Base-by-base conservation (phyloP, 2,888 invertebrate species). In the Theretra japonica region DNA sequence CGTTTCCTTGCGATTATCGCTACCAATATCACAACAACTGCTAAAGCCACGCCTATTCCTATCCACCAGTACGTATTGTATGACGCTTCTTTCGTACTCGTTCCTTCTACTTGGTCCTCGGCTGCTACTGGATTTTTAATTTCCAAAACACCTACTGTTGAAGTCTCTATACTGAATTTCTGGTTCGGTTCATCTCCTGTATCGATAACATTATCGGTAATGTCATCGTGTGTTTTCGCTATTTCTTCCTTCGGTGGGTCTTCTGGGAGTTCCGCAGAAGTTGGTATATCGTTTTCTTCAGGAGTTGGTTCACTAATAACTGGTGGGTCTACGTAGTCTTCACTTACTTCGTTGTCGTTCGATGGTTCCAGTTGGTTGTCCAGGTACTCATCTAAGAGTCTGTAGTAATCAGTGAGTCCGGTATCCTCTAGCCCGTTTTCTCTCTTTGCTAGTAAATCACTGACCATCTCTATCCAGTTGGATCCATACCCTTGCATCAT, bases 371-470 rank as follows among this genome's bases (percentile, higher is more conserved):
- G 81, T 75, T 95, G 95, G 50, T 86, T 90, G 50, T 95, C 94
- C 75, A 95, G 87, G 84, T 95, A 95, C 75, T 95, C 93, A 75
- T 95, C 94, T 73, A 96, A 80, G 1, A 95, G 91, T 77, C 91
- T 88, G 78, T 95, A 96, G 79, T 95, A 95, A 73, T 95, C 93
- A 8, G 95, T 90, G 0, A 96, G 80, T 0, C 94, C 91, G n/a
- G 90, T 91, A 30, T 94, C 90, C 76, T 95, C 93, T 15, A 95
- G 81, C 2, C 93, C 93, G 58, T 94, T 89, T 84, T 94, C 94
- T 77, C 85, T 90, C 84, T 86, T 93, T 28, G 89, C 92, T 59
- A 95, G 88, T 71, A 95, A 81, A 75, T 95, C 94, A 59, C 92
- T 91, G 4, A 95, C 83, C 82, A 95, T 88, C 79, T 94, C 93